These are phyloP conservation scores for Rhinoderma darwinii DNA, from an alignment of 2,113 vertebrate genomes.

Conservation along the genomic window DNA sequence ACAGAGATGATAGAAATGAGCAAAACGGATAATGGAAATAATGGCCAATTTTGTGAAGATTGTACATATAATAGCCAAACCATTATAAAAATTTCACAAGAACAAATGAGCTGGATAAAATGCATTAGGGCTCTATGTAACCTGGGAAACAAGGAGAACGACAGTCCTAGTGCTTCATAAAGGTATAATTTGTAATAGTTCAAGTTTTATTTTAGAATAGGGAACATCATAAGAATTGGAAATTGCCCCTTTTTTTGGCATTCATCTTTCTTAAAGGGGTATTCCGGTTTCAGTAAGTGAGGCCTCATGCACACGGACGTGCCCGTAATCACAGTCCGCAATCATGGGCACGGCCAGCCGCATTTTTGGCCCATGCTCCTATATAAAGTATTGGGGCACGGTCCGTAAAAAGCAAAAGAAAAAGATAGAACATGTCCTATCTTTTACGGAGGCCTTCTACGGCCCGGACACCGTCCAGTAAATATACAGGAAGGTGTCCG, in stretches of 20 bases:
- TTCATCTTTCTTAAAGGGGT: neutral
- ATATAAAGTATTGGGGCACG: no score
- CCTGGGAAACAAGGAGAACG: neutral
- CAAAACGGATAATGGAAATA: slow-evolving; percentile 18
- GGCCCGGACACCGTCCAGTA: no score
- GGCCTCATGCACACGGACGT: no score
- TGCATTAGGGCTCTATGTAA: neutral
- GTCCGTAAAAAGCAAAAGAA: no score
- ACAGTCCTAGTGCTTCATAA: neutral
- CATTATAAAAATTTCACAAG: neutral
- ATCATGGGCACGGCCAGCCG: no score
- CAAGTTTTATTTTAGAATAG: neutral
- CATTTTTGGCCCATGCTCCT: no score
- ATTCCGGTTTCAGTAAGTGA: neutral
- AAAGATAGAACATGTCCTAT: no score
- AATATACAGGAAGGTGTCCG: no score
- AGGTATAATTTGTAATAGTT: neutral
- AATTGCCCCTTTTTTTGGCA: neutral
- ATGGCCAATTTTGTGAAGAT: neutral
- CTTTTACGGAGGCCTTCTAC: no score
- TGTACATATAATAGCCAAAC: neutral
- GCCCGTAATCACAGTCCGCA: no score
- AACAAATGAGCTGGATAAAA: neutral
- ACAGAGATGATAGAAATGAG: neutral
- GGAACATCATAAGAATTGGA: neutral